Conservation (phyloP, 2,888 invertebrate genomes). For the Hypomecis atomaria region DNA sequence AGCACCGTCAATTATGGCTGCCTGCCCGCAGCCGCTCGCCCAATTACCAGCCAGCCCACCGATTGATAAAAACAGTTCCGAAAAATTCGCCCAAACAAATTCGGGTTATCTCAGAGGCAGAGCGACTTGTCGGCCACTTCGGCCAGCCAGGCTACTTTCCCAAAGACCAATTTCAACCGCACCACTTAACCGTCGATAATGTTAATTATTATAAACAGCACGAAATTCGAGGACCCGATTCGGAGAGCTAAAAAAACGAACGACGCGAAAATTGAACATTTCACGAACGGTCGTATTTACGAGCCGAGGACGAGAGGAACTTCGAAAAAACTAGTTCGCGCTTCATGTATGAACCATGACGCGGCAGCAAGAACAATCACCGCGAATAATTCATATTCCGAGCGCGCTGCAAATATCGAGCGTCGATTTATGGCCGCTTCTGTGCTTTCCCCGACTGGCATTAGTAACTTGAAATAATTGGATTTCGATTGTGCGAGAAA, state of each 20-base stretch:
- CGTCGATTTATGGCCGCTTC: conserved; percentile 75
- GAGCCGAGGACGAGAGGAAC: conserved; percentile 60
- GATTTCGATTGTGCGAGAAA: conserved; percentile 81
- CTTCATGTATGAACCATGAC: conserved; percentile 85
- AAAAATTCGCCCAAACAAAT: conserved; percentile 78
- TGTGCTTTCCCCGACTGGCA: conserved; percentile 72
- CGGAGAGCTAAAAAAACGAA: conserved; percentile 56
- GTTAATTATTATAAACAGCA: conserved; percentile 68
- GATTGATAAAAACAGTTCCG: conserved; percentile 81
- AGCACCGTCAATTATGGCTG: conserved; percentile 80
- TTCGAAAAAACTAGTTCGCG: conserved; percentile 80
- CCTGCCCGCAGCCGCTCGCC: conserved; percentile 67
- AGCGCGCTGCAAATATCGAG: conserved; percentile 80
- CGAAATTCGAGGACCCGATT: conserved; percentile 59
- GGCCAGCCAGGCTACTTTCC: conserved; percentile 51
- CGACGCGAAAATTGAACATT: conserved; percentile 65
- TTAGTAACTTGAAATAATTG: conserved; percentile 82
- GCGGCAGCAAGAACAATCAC: conserved; percentile 80
- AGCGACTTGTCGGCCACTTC: conserved; percentile 4
- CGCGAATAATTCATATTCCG: conserved; percentile 84
- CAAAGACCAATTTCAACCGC: conserved; percentile 61
- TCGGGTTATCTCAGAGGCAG: conserved; percentile 66
- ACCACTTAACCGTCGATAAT: conserved; percentile 64
- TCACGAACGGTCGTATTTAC: conserved; percentile 72
- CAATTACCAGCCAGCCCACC: conserved; percentile 75